Evolutionary conservation across 1,140 invertebrate genomes (phyloP).

Genomic region (Zophobas atratus): DNA sequence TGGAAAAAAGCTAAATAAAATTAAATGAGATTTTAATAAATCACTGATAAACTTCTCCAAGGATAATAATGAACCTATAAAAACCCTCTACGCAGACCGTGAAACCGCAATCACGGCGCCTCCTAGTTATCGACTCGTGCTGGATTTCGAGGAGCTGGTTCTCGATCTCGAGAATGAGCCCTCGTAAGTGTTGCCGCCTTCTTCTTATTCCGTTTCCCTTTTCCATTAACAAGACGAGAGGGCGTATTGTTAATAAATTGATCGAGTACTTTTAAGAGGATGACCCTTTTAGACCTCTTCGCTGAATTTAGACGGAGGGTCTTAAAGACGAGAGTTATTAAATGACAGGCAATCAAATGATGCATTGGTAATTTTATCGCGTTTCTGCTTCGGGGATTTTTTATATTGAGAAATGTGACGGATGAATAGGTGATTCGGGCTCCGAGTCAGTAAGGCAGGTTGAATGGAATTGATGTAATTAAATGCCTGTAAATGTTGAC

Average conservation of each 20-base stretch:
- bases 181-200: slow-evolving; percentile 71
- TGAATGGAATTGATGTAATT: no score
- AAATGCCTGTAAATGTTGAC: no score
- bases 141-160: slow-evolving; percentile 80
- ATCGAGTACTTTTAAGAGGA: slow-evolving; percentile 27
- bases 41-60: no score
- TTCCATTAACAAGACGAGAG: neutral
- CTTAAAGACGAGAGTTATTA: neutral
- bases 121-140: slow-evolving; percentile 72
- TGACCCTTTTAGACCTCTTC: slow-evolving; percentile 24
- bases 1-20: no score
- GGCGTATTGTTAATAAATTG: slow-evolving; percentile 33
- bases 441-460: no score
- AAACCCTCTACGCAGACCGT: slow-evolving; percentile 77
- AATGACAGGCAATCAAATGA: neutral
- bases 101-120: slow-evolving; percentile 74
- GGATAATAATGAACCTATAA: no score
- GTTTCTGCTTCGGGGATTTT: no score
- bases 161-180: slow-evolving; percentile 70
- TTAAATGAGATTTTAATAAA: no score
- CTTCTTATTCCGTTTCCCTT: slow-evolving; percentile 20
- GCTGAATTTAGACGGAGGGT: neutral
- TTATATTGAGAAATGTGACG: no score
- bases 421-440: no score
- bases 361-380: no score